These are phyloP conservation scores for Neotoxoptera formosana DNA, from an alignment of 1,140 invertebrate species.

Conservation along the genomic window DNA sequence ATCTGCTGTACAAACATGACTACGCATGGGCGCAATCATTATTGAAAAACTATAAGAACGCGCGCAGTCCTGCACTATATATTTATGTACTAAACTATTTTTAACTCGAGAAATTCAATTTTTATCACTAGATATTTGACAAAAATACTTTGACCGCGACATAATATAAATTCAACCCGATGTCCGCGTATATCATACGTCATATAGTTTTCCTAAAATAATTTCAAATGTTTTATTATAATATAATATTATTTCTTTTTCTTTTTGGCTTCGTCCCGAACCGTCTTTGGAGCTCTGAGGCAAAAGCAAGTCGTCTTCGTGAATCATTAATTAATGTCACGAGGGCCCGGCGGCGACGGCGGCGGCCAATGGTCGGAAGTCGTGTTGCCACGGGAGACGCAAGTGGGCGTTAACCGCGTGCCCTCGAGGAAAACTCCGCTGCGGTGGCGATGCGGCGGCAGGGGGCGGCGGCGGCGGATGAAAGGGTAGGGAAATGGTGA, in stretches of 20 bases:
- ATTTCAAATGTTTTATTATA: background rate
- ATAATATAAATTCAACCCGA: background rate
- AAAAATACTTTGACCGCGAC: background rate
- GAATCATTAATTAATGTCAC: constrained; percentile 54
- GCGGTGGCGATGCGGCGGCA: background rate
- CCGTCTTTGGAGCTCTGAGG: background rate
- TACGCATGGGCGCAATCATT: background rate
- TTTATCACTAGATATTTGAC: background rate
- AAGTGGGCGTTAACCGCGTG: constrained; percentile 39
- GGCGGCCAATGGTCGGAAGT: constrained; percentile 54
- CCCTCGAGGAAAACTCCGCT: constrained; percentile 39
- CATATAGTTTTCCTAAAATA: background rate
- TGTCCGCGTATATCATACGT: too few species aligned
- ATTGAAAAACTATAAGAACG: too few species aligned
- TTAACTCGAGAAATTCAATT: background rate
- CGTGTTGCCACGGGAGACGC: constrained; percentile 54
- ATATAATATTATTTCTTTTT: constrained; percentile 20
- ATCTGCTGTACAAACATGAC: too few species aligned
- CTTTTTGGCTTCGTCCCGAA: background rate
- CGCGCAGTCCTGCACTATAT: background rate
- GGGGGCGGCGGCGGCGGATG: background rate
- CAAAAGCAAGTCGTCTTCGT: constrained; percentile 10
- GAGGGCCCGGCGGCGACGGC: background rate
- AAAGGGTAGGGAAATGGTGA: constrained; percentile 40
- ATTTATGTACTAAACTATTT: background rate